Evolutionary conservation across 2,113 vertebrate genomes (phyloP), one percentile per base, ranked within the genome.

Genomic region (Hystrix cristata): DNA sequence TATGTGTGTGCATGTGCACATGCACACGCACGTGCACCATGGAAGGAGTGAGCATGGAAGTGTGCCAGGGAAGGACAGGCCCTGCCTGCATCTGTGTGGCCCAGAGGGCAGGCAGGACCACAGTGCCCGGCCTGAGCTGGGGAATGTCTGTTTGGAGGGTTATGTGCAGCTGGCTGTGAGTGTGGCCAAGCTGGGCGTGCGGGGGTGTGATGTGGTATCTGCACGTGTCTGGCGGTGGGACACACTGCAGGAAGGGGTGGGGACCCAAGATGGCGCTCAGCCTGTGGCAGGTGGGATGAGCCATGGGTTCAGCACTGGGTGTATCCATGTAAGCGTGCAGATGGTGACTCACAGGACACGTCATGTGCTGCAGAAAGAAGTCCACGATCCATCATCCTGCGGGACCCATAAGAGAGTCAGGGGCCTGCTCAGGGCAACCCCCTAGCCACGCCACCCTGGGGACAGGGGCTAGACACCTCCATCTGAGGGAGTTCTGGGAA

Each of bases 361-460:
- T 85, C 25, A 34, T 14, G 48, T 57, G 88, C 94, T 74, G 95
- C 89, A 91, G 91, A 91, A 74, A 48, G 90, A 78, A 67, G 65
- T 97, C 90, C 69, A 1, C 0, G 9, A 81, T 97, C 97, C 93
- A 25, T 74, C 7, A 0, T 95, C 96, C 98, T 98, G 94, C 25
- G 71, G 97, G 95, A 97, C 69, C 96, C 0, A 12, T 3, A 3
- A 51, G 60, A 84, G 27, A 83, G 76, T 96, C 90, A 97, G 89
- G 57, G 23, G 38, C 34, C 29, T 23, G 29, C 16, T 38, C 72
- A 19, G 29, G 64, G 64, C 51, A 59, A 48, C 6, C 57, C 10
- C 0, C 62, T 82, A 59, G 27, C 81, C 76, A 64, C 21, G 9
- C 53, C 51, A 86, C 78, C 57, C 12, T 55, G 57, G 14, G 38